Evolutionary conservation across 2,888 invertebrate species (phyloP), one percentile per base, ranked within the genome.

Genomic region (Amphiduros pacificus): DNA sequence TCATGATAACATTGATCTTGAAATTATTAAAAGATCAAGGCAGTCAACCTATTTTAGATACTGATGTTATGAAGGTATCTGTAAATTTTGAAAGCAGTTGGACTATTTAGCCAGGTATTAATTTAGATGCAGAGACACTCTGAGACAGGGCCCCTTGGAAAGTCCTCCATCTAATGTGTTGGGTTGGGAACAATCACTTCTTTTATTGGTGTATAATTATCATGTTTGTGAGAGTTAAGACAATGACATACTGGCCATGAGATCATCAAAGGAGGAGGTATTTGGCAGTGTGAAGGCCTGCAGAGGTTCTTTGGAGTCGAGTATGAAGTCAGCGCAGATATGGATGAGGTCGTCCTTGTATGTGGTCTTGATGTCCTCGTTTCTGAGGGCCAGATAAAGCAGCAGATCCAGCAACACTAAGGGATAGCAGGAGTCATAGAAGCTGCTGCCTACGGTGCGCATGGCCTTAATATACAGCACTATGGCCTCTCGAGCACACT

Each of bases 341-440:
- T 49, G 41, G 5, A 64, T 52, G 6, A 64, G 40, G 29, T 64
- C 54, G n/a, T 55, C 55, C 26, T 36, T 28, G 9, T 41, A 41
- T 26, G 5, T 26, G n/a, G n/a, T n/a, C n/a, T n/a, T n/a, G n/a
- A n/a, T n/a, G n/a, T n/a, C n/a, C n/a, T n/a, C n/a, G n/a, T n/a
- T n/a, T n/a, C 54, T 57, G n/a, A 55, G 49, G 31, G 53, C 32
- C 22, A 60, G 60, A 22, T 50, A 32, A 28, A 62, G 50, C 31
- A 64, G 61, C 31, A 56, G 41, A 22, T 65, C 65, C 4, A 65
- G 53, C 48, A 65, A 60, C 26, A 63, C 65, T 40, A 65, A 51
- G n/a, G 65, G 65, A 50, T 60, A 65, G 26, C 50, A 58, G 11
- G 62, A 62, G 9, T 62, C 40, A 44, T 65, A 63, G 60, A 65